Base-by-base conservation (phyloP, 2,888 invertebrate genomes). In the Napeogenes inachia region DNA sequence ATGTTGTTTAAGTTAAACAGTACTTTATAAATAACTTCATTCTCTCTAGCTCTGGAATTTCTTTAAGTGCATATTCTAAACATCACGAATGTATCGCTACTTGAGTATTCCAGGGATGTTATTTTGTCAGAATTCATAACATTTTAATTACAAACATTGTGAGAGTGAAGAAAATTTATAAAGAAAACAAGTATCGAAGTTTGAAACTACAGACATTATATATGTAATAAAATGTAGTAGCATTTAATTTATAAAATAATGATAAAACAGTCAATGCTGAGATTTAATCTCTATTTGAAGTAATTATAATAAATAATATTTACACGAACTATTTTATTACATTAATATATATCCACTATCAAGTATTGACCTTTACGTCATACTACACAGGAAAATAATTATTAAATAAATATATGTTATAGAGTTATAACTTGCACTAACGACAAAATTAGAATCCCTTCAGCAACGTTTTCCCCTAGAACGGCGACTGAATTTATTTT, bases 61-160 rank as follows among this genome's bases (percentile, higher is more conserved):
- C 53, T 46, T 46, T 38, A 45, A 46, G 56, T 32, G 60, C 61
- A 54, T 62, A 59, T 45, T 59, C 54, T 54, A 62, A 59, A 64
- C 62, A 45, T 38, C 60, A 58, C 32, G 21, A 61, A 64, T 58
- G 50, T 50, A 64, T 38, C 61, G n/a, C 57, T 60, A 57, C 35
- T 13, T 6, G 46, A 33, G 50, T 42, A 57, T 63, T 60, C 57
- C 57, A 54, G 13, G 21, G 35, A 33, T 56, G 55, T 45, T 46
- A 21, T 57, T 46, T 54, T 12, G 45, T 54, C 56, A 33, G 54
- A 57, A 46, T 59, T 46, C 54, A 54, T 57, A 57, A 61, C 30
- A 35, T 57, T 21, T 33, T 30, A 50, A 50, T 30, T 21, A 21
- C 10, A 50, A 50, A 50, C 50, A 30, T 50, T 30, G 30, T 50